Percentiles rank a stretch among this genome's conserved stretches.
Conservation (phyloP, 2,113 vertebrate genomes). For the Psettodes erumei region DNA sequence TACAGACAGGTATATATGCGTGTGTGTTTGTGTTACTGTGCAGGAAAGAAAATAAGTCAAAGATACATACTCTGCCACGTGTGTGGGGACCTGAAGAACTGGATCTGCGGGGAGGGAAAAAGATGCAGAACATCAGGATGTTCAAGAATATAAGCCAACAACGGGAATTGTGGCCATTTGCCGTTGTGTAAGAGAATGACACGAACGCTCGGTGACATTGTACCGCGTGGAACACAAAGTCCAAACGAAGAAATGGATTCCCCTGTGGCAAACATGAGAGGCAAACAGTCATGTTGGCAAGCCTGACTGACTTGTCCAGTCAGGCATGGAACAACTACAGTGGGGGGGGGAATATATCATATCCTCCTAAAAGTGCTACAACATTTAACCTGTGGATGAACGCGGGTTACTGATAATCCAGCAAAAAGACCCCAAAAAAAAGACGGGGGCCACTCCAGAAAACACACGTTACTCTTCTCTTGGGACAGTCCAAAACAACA, state of each 20-base stretch:
- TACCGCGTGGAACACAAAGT: slow-evolving; percentile 40
- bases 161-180: slow-evolving; percentile 3
- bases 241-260: slow-evolving; percentile 17
- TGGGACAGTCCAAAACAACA: no score
- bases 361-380: not conserved
- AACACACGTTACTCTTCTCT: no score
- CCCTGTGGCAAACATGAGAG: slow-evolving; percentile 21
- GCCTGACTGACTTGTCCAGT: no score
- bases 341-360: not conserved
- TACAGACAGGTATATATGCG: slow-evolving; percentile 2
- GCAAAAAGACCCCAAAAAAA: not conserved
- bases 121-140: slow-evolving; percentile 46
- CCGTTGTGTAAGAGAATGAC: slow-evolving; percentile 22
- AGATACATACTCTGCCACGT: slow-evolving; percentile 94
- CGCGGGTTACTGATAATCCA: not conserved
- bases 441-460: not conserved
- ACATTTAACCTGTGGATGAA: not conserved
- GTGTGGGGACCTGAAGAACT: slow-evolving; percentile 96
- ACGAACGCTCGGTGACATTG: slow-evolving; percentile 35
- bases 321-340: not conserved
- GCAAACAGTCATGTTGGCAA: slow-evolving; percentile 41
- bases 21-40: not conserved
- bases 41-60: slow-evolving; percentile 11
- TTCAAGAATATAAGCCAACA: slow-evolving; percentile 47
- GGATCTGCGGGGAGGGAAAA: slow-evolving; percentile 88